A percentile compares a stretch with the other conserved stretches of the same genome.
Conservation (phyloP, 2,888 invertebrate species). For the Polydrusus pterygomalis region DNA sequence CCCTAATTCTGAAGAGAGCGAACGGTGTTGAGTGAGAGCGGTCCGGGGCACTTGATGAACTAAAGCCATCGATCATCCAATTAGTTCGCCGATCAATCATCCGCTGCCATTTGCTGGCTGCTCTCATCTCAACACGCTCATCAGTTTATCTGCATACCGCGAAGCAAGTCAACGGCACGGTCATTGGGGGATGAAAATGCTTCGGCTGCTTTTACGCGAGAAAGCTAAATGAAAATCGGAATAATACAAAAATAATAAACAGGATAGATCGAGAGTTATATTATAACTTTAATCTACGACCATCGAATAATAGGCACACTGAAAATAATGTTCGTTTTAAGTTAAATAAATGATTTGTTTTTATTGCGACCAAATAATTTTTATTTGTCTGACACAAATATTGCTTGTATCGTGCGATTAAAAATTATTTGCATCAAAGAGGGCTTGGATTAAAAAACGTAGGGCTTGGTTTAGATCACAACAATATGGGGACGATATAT, state of each 20-base stretch:
- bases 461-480: no score
- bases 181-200: conserved; percentile 48
- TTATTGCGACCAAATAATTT: no score
- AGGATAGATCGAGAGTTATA: not conserved
- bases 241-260: not conserved
- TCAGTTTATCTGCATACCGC: conserved; percentile 70
- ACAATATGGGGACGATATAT: no score
- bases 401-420: no score
- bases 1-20: conserved; percentile 62
- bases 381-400: no score
- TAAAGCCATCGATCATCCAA: conserved; percentile 85
- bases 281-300: no score
- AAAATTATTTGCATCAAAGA: no score
- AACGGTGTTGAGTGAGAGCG: conserved; percentile 63
- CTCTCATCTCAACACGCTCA: conserved; percentile 52
- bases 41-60: conserved; percentile 71
- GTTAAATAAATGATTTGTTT: no score
- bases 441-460: no score
- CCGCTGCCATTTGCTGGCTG: conserved; percentile 72
- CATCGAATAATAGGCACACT: no score
- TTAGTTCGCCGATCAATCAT: conserved; percentile 86
- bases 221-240: not conserved
- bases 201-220: conserved; percentile 1
- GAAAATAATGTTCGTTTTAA: no score
- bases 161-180: conserved; percentile 57